These are phyloP conservation scores for Arvicanthis niloticus DNA, from an alignment of 2,113 vertebrate species.

Conservation along the genomic window DNA sequence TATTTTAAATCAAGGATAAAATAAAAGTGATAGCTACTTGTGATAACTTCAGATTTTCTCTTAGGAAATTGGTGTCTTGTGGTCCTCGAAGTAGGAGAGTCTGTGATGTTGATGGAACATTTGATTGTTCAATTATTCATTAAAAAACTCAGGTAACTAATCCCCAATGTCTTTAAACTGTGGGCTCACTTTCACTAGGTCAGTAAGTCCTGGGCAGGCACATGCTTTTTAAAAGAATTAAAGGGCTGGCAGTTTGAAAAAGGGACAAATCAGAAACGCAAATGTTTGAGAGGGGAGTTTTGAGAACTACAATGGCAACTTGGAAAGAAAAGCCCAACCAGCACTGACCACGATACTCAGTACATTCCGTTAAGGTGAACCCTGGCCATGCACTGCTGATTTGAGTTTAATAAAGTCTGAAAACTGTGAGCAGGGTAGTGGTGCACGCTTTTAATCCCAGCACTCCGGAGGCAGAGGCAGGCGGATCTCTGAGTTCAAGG, in stretches of 20 bases:
- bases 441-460: too few relatives aligned
- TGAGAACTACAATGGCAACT: not conserved
- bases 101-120: not conserved
- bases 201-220: conserved; percentile 8
- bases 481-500: too few relatives aligned
- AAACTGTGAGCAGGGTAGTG: not conserved
- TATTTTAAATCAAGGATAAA: not conserved
- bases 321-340: not conserved
- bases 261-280: conserved; percentile 36
- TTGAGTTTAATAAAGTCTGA: conserved; percentile 26
- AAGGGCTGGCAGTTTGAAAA: not conserved
- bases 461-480: too few relatives aligned
- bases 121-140: conserved; percentile 27
- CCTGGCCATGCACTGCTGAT: not conserved
- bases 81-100: conserved; percentile 51
- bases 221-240: conserved; percentile 35
- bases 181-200: conserved; percentile 43
- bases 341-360: not conserved
- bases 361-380: not conserved
- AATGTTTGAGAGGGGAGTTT: not conserved
- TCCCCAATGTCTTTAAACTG: conserved; percentile 50
- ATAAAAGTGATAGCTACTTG: not conserved
- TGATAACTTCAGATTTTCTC: not conserved
- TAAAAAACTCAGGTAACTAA: conserved; percentile 51
- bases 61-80: conserved; percentile 17